Evolutionary conservation across 1,140 invertebrate species (phyloP), one percentile per base, ranked within the genome.

Genomic region (Papilio dardanus): DNA sequence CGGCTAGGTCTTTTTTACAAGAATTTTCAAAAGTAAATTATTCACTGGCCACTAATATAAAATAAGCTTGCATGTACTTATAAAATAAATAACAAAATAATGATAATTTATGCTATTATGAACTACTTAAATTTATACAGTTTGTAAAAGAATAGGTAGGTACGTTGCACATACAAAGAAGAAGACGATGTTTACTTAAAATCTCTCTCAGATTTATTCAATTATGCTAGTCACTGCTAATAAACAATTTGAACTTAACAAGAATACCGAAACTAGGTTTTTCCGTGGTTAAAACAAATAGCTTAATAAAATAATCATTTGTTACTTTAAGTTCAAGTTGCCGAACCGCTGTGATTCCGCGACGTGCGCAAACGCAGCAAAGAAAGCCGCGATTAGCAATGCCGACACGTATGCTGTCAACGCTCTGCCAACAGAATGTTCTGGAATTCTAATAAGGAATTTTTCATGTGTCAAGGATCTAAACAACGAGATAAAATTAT

Each of bases 341-440:
- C 71, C n/a, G 46, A 58, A 58, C 35, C 21, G 46, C 50, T 31
- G 50, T 35, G 71, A 50, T 19, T 19, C n/a, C 24, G 8, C 71
- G 28, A 31, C 68, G 50, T 54, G 30, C 71, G 50, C 46, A 28
- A 58, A 28, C 28, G n/a, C 30, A 21, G 3, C 68, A 78, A 78
- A 66, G 75, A 78, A 77, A 74, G 77, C 77, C 75, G 62, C 74
- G 62, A 77, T 77, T 75, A 77, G 58, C 73, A 77, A 67, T 71
- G 65, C 76, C 31, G n/a, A 67, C 76, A 80, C 76, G 76, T 77
- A 77, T 75, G 35, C 54, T 12, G 71, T 58, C 71, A 73, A 58
- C 62, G 30, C 67, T 75, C 74, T 75, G 74, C 74, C 74, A 73
- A 77, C 76, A 76, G 76, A 80, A 77, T 69, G 66, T 76, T 77